These are phyloP conservation scores for Halyomorpha halys DNA, from an alignment of 1,140 invertebrate species.

Conservation along the genomic window DNA sequence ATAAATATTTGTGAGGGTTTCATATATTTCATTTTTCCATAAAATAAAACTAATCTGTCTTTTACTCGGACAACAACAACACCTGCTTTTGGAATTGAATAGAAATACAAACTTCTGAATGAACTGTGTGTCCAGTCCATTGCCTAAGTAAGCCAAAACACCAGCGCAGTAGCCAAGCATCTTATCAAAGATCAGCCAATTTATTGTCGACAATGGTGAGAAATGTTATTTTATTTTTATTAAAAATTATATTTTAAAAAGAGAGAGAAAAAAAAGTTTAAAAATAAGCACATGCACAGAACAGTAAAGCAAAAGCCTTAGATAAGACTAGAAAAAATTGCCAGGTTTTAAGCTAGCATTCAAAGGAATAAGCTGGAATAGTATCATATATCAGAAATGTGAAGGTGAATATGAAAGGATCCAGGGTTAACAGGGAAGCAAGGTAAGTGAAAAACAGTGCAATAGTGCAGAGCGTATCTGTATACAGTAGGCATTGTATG, in stretches of 20 bases:
- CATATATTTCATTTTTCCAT: too few relatives aligned
- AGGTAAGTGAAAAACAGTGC: background rate
- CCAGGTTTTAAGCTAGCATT: conserved; percentile 2
- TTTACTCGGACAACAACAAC: too few relatives aligned
- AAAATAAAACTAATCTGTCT: too few relatives aligned
- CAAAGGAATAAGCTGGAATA: background rate
- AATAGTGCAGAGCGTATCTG: background rate
- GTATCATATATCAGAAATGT: background rate
- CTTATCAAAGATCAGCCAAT: conserved; percentile 25
- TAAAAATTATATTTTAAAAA: conserved; percentile 1
- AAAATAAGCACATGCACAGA: conserved; percentile 9
- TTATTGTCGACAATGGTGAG: conserved; percentile 21
- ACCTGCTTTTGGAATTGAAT: too few relatives aligned
- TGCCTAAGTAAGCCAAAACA: conserved; percentile 15
- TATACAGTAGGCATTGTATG: too few relatives aligned
- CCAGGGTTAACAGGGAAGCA: background rate
- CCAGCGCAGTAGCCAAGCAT: conserved; percentile 28
- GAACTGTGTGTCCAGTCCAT: background rate
- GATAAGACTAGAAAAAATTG: conserved; percentile 7
- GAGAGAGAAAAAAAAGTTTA: conserved; percentile 7
- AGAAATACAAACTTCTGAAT: too few relatives aligned
- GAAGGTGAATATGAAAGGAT: conserved; percentile 3
- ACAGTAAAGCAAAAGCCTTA: conserved; percentile 9
- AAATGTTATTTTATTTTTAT: background rate
- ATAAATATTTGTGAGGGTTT: too few relatives aligned